phyloP scores from a whole-genome alignment of 1,140 invertebrate species.

The Drosophila busckii region DNA sequence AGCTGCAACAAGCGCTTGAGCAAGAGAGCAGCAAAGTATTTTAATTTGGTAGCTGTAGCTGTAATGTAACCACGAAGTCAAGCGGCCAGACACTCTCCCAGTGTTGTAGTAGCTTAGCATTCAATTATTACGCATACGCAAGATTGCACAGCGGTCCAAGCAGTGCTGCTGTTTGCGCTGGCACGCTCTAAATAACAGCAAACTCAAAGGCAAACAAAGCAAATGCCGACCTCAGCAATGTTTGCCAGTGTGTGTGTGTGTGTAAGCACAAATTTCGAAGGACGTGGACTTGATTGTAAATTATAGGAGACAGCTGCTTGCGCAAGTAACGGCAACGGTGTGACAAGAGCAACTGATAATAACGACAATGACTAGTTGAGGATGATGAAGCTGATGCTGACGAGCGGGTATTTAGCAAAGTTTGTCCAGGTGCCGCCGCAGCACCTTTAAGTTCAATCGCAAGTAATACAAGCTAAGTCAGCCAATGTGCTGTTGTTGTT shows the following conservation, averaged over 20 bases:
- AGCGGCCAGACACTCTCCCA: too few species aligned
- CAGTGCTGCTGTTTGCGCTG: constrained; percentile 32
- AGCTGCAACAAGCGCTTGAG: neutral
- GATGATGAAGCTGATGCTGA: constrained; percentile 18
- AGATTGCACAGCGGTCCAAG: constrained; percentile 9
- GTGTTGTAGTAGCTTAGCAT: constrained; percentile 8
- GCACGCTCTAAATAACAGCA: constrained; percentile 64
- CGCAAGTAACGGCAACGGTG: constrained; percentile 47
- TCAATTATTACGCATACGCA: constrained; percentile 59
- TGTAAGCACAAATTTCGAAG: constrained; percentile 61
- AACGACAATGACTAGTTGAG: constrained; percentile 9
- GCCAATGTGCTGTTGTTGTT: constrained; percentile 49
- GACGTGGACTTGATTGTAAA: constrained; percentile 69
- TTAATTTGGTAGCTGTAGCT: too few species aligned
- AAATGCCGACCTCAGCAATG: constrained; percentile 64
- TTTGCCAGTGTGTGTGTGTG: constrained; percentile 54
- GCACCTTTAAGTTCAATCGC: constrained; percentile 58
- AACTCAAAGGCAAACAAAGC: constrained; percentile 36
- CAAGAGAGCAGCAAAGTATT: neutral
- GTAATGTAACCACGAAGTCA: too few species aligned
- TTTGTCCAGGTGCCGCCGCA: constrained; percentile 35
- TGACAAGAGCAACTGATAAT: constrained; percentile 48
- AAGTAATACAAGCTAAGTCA: constrained; percentile 59
- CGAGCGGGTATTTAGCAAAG: constrained; percentile 38
- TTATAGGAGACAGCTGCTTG: constrained; percentile 61